Base-by-base conservation (phyloP, 2,888 invertebrate species). In the Ichneumoninae sp. region DNA sequence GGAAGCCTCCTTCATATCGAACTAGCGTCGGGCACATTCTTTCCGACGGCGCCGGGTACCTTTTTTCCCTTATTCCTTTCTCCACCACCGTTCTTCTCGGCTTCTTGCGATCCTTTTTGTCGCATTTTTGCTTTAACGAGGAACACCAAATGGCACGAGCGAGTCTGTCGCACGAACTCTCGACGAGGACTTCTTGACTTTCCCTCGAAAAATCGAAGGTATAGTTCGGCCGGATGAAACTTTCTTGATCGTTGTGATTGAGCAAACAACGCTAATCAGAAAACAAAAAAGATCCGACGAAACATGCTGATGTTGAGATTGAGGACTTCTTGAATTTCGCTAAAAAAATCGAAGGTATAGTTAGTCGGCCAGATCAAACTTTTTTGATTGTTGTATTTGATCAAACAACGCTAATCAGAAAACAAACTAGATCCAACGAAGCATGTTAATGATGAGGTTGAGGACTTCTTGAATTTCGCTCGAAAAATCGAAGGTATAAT, bases 21-120 rank as follows among this genome's bases (percentile, higher is more conserved):
- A 47, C 50, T 13, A 33, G 44, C 44, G 44, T 36, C 78, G 44
- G 22, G 40, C 47, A 70, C 47, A 52, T 62, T 71, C 52, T 79
- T 71, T 13, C n/a, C 57, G 22, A 71, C 54, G 36, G 13, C 36
- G 19, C 8, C 57, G 5, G 19, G 22, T 19, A 54, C 22, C 19
- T 40, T 57, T 22, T 36, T 19, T n/a, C 10, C 26, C n/a, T 30
- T 7, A 3, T 30, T 40, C 36, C 13, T 57, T 6, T 19, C 33
- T 33, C 30, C 30, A 16, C 30, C 30, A 13, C 33, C 19, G 22
- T 57, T 57, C 54, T 40, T 57, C 19, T 19, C 16, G 13, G 7
- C 52, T 71, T 36, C 71, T 50, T 19, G 19, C 19, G 8, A 54
- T 40, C 36, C 13, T 10, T 22, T 57, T 71, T 71, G 54, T 57